Evolutionary conservation across 2,797 vertebrate species (phyloP).

Genomic region (Leucoraja ocellata): DNA sequence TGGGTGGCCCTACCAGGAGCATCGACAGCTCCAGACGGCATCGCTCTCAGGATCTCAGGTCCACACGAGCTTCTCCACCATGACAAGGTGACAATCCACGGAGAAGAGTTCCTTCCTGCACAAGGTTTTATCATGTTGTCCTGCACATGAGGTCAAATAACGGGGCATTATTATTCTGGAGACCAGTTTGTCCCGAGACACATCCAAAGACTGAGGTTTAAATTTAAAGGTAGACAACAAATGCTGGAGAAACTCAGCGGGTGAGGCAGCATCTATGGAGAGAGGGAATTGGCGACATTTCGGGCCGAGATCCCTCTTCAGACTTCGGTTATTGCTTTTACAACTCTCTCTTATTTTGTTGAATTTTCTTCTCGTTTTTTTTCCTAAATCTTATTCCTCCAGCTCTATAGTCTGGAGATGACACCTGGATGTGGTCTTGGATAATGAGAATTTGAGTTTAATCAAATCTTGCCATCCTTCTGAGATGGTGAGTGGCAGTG

Average conservation of each 20-base stretch:
- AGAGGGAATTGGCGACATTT: too few relatives aligned
- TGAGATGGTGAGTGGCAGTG: background rate
- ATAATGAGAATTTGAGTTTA: background rate
- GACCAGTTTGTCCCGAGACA: background rate
- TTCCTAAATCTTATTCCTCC: background rate
- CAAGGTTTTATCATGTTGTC: background rate
- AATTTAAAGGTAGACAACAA: too few relatives aligned
- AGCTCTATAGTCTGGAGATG: background rate
- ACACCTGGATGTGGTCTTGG: background rate
- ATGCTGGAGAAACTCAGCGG: too few relatives aligned
- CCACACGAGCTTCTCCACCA: too few relatives aligned
- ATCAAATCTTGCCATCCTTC: background rate
- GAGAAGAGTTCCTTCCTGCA: background rate
- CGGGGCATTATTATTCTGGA: background rate
- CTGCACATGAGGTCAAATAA: background rate
- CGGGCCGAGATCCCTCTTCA: too few relatives aligned
- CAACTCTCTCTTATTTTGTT: background rate
- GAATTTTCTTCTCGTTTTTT: background rate
- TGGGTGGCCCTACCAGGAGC: too few relatives aligned
- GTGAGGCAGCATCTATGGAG: too few relatives aligned
- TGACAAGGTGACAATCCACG: too few relatives aligned
- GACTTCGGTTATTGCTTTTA: background rate
- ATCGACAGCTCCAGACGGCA: too few relatives aligned
- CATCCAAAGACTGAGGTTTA: background rate
- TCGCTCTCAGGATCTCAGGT: too few relatives aligned